phyloP scores from a whole-genome alignment of 2,888 invertebrate species.

The Megaustenia siamemsis region DNA sequence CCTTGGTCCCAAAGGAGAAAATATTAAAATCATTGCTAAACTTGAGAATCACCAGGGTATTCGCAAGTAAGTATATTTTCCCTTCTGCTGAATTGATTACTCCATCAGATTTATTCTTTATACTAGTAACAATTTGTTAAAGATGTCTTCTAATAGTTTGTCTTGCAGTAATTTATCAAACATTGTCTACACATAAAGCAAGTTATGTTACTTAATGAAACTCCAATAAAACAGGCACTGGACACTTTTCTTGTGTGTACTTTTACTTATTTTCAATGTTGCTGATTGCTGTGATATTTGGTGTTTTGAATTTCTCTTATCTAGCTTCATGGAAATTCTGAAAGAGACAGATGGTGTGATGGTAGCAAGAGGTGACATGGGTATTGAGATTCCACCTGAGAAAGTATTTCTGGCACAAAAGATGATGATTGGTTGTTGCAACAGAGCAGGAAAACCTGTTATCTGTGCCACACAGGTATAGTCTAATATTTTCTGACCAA shows the following conservation, averaged over 20 bases:
- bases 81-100: not conserved
- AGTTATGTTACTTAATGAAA: no score
- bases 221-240: no score
- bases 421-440: constrained; percentile 98
- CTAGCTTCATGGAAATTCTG: constrained; percentile 92
- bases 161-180: no score
- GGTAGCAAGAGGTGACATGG: constrained; percentile 98
- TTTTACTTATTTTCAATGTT: not conserved
- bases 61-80: constrained; percentile 70
- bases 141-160: no score
- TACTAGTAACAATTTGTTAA: no score
- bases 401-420: constrained; percentile 94
- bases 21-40: constrained; percentile 97
- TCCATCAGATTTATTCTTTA: not conserved
- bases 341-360: constrained; percentile 96
- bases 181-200: no score
- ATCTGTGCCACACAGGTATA: constrained; percentile 92
- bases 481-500: no score
- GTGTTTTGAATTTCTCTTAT: not conserved
- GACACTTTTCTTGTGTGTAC: no score
- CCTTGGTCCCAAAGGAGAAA: constrained; percentile 89
- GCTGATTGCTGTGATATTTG: not conserved
- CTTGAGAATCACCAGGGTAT: constrained; percentile 98
- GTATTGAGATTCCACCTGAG: constrained; percentile 98
- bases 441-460: constrained; percentile 95